A percentile compares a stretch with the other conserved stretches of the same genome.
phyloP scores from a whole-genome alignment of 2,113 vertebrate species.

The Desmodus rotundus region DNA sequence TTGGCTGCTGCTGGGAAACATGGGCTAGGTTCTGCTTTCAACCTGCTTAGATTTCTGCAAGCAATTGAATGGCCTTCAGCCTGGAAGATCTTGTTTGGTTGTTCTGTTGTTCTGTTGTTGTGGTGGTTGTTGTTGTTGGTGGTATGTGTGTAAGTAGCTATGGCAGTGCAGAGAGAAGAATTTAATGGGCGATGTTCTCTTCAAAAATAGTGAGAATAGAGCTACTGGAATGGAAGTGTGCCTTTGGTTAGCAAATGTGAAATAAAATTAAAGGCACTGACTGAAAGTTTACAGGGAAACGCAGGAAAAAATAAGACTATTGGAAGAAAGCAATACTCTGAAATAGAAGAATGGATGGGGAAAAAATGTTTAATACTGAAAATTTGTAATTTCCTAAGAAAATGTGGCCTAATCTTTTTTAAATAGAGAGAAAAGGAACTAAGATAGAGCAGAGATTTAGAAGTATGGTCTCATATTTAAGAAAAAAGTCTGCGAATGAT shows the following conservation, averaged over 20 bases:
- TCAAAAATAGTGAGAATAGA: neutral
- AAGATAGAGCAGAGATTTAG: slow-evolving; percentile 25
- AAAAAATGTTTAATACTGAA: neutral
- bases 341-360: neutral
- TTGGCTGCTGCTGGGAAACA: neutral
- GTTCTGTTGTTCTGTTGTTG: neutral
- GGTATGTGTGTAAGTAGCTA: neutral
- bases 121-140: neutral
- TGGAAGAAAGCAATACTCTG: neutral
- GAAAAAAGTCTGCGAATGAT: slow-evolving; percentile 31
- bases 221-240: neutral
- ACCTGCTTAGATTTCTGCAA: neutral
- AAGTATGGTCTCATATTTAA: slow-evolving; percentile 63
- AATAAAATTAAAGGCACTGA: slow-evolving; percentile 5
- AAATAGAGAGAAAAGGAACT: slow-evolving; percentile 18
- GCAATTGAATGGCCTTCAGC: neutral
- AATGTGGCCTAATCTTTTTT: slow-evolving; percentile 38
- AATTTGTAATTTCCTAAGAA: slow-evolving; percentile 19
- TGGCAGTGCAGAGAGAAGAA: neutral
- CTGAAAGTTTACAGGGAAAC: neutral
- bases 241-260: neutral
- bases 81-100: neutral
- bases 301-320: neutral
- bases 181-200: neutral
- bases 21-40: neutral